Evolutionary conservation across 2,888 invertebrate species (phyloP), one percentile per base, ranked within the genome.

Genomic region (Parnassius smintheus): DNA sequence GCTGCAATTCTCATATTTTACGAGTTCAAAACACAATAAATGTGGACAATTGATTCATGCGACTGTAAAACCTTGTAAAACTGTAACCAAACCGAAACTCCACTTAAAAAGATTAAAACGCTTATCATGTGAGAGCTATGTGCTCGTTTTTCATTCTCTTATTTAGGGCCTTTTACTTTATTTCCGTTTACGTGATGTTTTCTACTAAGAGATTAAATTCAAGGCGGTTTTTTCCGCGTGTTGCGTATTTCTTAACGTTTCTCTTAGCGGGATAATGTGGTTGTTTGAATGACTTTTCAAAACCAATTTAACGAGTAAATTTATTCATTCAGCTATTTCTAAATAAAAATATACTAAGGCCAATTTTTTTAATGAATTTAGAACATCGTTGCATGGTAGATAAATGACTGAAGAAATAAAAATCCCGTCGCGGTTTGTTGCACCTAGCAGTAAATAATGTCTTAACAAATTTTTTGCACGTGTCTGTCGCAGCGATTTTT

Each of bases 91-190:
- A 65, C 65, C 67, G 60, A 68, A 74, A 70, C 70, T 70, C 67
- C 67, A 88, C 88, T 88, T 85, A 85, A 82, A 84, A 75, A 86
- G 86, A 89, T 90, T 89, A 88, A 87, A 90, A 86, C 82, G 82
- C 79, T 85, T 87, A 85, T 85, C 86, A 82, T 83, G 78, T 81
- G 82, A 81, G 82, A 81, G 82, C 72, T 81, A 70, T 80, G 81
- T 82, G 82, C 80, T 83, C 85, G 86, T 86, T 85, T 86, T 84
- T 87, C 88, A 85, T 86, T 83, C 83, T 80, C 78, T 81, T 82
- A 82, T 85, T 85, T 82, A 82, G 79, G 76, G 73, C 81, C 83
- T 85, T 85, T 87, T 82, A 85, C 84, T 86, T 85, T 79, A 80
- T 77, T 83, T 77, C 75, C 78, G 77, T 83, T 85, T 79, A 82